Percentiles rank a stretch among this genome's conserved stretches.
Conservation (phyloP, 2,113 vertebrate genomes). For the Rhipidura dahli region DNA sequence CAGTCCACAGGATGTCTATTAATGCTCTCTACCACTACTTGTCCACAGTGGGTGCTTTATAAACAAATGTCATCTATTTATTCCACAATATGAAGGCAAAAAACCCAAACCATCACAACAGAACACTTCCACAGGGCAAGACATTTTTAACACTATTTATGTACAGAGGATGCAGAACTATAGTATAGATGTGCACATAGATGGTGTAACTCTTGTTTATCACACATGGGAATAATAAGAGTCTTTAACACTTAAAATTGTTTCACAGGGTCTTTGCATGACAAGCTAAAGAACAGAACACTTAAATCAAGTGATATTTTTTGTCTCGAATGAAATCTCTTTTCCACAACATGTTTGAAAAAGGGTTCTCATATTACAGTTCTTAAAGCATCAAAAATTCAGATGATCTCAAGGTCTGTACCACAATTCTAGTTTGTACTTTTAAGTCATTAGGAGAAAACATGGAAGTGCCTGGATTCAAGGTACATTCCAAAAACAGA, state of each 20-base stretch:
- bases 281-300: not conserved
- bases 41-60: not conserved
- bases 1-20: too few species aligned
- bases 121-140: not conserved
- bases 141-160: not conserved
- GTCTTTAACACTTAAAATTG: not conserved
- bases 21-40: not conserved
- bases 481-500: not conserved
- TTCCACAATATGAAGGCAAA: not conserved
- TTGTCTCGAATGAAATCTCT: not conserved
- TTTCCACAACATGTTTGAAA: not conserved
- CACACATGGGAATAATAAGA: not conserved
- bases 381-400: not conserved
- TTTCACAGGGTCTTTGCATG: not conserved
- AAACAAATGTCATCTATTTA: not conserved
- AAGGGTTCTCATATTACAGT: not conserved
- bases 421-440: not conserved
- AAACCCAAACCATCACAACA: fast-evolving
- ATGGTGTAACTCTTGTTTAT: not conserved
- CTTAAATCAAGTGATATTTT: not conserved
- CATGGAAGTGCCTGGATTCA: fast-evolving
- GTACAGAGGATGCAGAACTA: not conserved
- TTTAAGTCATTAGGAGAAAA: not conserved
- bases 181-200: not conserved
- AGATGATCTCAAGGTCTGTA: not conserved